Conservation (phyloP, 2,888 invertebrate species). For the Drosophila eohydei region DNA sequence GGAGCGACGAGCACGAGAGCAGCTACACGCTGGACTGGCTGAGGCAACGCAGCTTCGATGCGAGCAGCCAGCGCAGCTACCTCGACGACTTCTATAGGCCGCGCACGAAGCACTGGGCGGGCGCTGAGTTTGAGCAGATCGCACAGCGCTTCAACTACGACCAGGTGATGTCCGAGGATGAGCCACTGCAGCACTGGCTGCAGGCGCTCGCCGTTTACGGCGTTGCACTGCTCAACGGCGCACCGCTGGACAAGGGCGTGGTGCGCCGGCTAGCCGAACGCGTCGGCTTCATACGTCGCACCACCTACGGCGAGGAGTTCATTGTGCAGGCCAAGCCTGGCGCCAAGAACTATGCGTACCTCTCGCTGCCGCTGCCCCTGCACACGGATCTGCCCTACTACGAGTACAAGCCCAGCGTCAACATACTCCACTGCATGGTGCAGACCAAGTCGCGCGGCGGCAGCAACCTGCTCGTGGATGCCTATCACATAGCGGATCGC, state of each 20-base stretch:
- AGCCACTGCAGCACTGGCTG: slow-evolving; percentile 86
- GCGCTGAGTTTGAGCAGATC: slow-evolving; percentile 85
- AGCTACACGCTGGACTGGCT: slow-evolving; percentile 87
- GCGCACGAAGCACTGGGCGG: slow-evolving; percentile 86
- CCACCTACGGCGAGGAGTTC: slow-evolving; percentile 91
- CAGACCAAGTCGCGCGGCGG: slow-evolving; percentile 89
- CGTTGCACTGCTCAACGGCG: slow-evolving; percentile 88
- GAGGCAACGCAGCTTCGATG: slow-evolving; percentile 86
- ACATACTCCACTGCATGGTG: slow-evolving; percentile 89
- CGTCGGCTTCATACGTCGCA: slow-evolving; percentile 89
- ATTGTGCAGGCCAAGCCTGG: slow-evolving; percentile 88
- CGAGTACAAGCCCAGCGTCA: slow-evolving; percentile 90
- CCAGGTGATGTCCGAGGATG: slow-evolving; percentile 86
- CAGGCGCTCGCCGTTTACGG: slow-evolving; percentile 88
- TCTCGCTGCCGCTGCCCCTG: slow-evolving; percentile 88
- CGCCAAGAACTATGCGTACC: slow-evolving; percentile 91
- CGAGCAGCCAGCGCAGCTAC: slow-evolving; percentile 85
- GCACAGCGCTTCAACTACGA: slow-evolving; percentile 86
- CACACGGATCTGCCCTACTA: slow-evolving; percentile 92
- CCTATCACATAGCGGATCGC: slow-evolving; percentile 88
- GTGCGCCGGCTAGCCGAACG: slow-evolving; percentile 87
- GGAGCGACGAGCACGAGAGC: slow-evolving; percentile 88
- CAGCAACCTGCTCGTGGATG: slow-evolving; percentile 89
- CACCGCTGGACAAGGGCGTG: slow-evolving; percentile 86
- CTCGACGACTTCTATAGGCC: slow-evolving; percentile 86